These are phyloP conservation scores for Heterodera carotae DNA, from an alignment of 1,140 invertebrate genomes.

Conservation along the genomic window DNA sequence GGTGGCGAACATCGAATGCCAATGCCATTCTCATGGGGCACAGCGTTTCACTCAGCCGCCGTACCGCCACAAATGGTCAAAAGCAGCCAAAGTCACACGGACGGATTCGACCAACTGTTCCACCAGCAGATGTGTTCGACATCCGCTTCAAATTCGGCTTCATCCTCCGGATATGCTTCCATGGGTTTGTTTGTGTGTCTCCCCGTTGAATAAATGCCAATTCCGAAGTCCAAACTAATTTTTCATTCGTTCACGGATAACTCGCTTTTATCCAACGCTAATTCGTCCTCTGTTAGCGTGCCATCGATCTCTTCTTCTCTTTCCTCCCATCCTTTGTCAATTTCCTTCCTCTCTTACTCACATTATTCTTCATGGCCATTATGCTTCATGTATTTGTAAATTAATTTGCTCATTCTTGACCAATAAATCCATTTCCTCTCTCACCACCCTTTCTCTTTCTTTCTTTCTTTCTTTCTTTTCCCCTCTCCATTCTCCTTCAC, in stretches of 20 bases:
- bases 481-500: background rate
- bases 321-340: background rate
- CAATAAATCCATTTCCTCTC: no score
- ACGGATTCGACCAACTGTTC: background rate
- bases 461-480: background rate
- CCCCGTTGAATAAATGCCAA: background rate
- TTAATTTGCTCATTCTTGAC: no score
- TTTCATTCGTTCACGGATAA: background rate
- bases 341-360: no score
- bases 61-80: slow-evolving; percentile 7
- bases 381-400: no score
- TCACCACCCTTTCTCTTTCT: no score
- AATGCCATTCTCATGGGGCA: slow-evolving; percentile 7
- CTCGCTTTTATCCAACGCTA: background rate
- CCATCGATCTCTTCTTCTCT: background rate
- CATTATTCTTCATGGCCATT: no score
- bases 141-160: slow-evolving; percentile 37
- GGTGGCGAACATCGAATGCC: background rate
- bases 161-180: slow-evolving; percentile 51
- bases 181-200: slow-evolving; percentile 47
- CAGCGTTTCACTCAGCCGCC: background rate
- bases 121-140: background rate
- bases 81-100: slow-evolving; percentile 15
- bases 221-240: background rate
- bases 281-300: background rate